A percentile compares a stretch with the other conserved stretches of the same genome.
These are phyloP conservation scores for Oryzias curvinotus DNA, from an alignment of 2,113 vertebrate genomes.

Conservation along the genomic window DNA sequence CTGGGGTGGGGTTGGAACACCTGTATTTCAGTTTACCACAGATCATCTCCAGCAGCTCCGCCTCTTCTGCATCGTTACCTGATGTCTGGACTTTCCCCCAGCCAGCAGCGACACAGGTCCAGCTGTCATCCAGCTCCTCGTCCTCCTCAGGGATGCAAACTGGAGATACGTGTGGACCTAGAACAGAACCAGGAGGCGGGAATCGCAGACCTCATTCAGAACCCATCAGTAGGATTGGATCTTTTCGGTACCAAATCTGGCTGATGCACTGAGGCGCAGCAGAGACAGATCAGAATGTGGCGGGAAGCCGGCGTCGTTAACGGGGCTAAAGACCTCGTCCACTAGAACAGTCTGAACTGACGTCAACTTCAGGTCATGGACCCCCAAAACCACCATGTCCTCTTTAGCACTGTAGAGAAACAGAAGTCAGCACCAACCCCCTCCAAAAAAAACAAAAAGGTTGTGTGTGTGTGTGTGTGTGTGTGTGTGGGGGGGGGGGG, in stretches of 20 bases:
- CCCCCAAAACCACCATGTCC: slow-evolving; percentile 64
- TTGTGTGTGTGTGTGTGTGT: too few species aligned
- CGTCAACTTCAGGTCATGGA: slow-evolving; percentile 53
- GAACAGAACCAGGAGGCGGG: slow-evolving; percentile 1
- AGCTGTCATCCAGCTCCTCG: slow-evolving; percentile 52
- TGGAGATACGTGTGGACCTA: slow-evolving; percentile 54
- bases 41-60: not conserved
- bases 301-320: slow-evolving; percentile 47
- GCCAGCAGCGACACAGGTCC: slow-evolving; percentile 66
- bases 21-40: not conserved
- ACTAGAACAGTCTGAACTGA: slow-evolving; percentile 42
- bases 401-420: slow-evolving; percentile 38
- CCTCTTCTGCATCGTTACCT: slow-evolving; percentile 29
- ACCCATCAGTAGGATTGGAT: not conserved
- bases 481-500: too few species aligned
- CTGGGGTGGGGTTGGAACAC: too few species aligned
- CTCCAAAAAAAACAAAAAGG: too few species aligned
- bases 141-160: slow-evolving; percentile 68
- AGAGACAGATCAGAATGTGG: slow-evolving; percentile 58
- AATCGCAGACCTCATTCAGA: not conserved
- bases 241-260: slow-evolving; percentile 46
- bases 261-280: slow-evolving; percentile 51
- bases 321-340: slow-evolving; percentile 47
- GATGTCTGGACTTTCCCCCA: slow-evolving; percentile 56
- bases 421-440: not conserved